A percentile compares a stretch with the other conserved stretches of the same genome.
These are phyloP conservation scores for Chiloscyllium punctatum DNA, from an alignment of 2,797 vertebrate genomes.

Conservation along the genomic window DNA sequence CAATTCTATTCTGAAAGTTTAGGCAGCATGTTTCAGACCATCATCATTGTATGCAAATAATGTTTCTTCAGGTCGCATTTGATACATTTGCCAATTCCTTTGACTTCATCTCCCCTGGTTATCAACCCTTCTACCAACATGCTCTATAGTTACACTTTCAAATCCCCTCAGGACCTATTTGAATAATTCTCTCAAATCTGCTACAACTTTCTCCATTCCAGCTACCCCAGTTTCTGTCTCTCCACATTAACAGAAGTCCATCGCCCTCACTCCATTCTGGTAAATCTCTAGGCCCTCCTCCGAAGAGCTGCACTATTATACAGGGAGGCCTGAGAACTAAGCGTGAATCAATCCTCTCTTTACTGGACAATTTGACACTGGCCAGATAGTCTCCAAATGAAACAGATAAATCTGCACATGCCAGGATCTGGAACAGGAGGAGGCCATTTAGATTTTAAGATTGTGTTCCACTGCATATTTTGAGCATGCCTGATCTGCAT, in stretches of 20 bases:
- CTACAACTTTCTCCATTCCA: not conserved
- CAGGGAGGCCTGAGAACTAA: not conserved
- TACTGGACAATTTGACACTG: not conserved
- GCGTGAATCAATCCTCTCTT: not conserved
- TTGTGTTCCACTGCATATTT: not conserved
- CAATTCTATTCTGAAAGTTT: not conserved
- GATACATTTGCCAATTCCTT: no score
- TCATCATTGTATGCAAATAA: no score
- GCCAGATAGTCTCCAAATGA: not conserved
- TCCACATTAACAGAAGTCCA: no score
- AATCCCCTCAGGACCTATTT: not conserved
- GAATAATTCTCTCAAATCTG: not conserved
- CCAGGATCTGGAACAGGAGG: not conserved
- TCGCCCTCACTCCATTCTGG: not conserved
- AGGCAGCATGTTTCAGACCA: no score
- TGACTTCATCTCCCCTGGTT: not conserved
- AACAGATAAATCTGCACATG: no score
- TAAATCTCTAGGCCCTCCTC: not conserved
- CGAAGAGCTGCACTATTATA: not conserved
- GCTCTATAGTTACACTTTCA: not conserved
- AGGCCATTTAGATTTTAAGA: not conserved
- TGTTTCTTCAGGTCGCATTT: not conserved
- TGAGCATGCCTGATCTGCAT: not conserved
- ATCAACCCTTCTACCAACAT: not conserved
- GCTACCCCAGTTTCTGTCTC: no score